phyloP scores from a whole-genome alignment of 53 echinoderm and acorn worm species.

The Echinarachnius parma region DNA sequence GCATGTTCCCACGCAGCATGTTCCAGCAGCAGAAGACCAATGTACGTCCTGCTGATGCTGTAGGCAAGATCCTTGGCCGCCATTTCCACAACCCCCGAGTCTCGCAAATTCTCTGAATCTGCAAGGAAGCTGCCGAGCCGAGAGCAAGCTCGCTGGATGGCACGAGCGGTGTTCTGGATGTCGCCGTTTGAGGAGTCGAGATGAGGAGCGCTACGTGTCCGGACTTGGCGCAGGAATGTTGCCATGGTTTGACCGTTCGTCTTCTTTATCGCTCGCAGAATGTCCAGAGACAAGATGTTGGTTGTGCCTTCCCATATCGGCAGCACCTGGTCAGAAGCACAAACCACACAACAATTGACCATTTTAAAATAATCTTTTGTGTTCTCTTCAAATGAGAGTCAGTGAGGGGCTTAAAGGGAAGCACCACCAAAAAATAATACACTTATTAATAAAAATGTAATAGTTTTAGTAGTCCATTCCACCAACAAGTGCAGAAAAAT shows the following conservation, averaged over 20 bases:
- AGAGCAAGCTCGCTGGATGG: conserved; percentile 24
- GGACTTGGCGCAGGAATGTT: conserved; percentile 64
- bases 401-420: too few relatives aligned
- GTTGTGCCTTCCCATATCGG: conserved; percentile 98
- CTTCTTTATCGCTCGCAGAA: conserved; percentile 75
- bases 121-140: conserved; percentile 6
- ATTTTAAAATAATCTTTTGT: too few relatives aligned
- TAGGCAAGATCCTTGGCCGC: conserved; percentile 88
- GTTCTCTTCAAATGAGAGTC: too few relatives aligned
- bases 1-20: conserved; percentile 79
- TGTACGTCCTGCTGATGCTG: conserved; percentile 76
- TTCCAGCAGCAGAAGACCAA: conserved; percentile 71
- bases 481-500: too few relatives aligned
- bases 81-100: conserved; percentile 59
- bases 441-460: too few relatives aligned
- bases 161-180: conserved; percentile 16
- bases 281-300: conserved; percentile 81
- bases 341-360: too few relatives aligned
- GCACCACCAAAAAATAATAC: too few relatives aligned
- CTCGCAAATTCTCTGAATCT: conserved; percentile 26
- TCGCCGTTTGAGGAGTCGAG: conserved; percentile 21
- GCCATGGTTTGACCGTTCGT: conserved; percentile 63
- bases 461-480: too few relatives aligned
- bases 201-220: conserved; percentile 38
- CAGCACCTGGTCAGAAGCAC: conserved; percentile 80